phyloP scores from a whole-genome alignment of 2,113 vertebrate species.

The Campylomormyrus numenius region DNA sequence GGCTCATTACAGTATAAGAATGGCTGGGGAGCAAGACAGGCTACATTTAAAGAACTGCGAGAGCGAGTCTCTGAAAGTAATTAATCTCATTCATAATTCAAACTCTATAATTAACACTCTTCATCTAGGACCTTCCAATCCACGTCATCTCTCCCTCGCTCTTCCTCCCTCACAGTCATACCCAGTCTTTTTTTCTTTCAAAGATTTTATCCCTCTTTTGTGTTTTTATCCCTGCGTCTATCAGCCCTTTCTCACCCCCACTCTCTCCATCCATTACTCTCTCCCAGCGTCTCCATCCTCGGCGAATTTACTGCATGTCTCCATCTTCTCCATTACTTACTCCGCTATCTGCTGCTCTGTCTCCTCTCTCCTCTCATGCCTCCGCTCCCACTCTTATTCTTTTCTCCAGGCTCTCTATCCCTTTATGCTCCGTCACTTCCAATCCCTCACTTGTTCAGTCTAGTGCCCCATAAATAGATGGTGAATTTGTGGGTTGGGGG shows the following conservation, averaged over 20 bases:
- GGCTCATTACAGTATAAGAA: slow-evolving; percentile 3
- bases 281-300: not conserved
- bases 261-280: not conserved
- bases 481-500: slow-evolving; percentile 16
- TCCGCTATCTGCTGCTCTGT: not conserved
- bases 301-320: not conserved
- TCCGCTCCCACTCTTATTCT: not conserved
- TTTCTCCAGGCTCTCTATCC: slow-evolving; percentile 15
- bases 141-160: not conserved
- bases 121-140: slow-evolving; percentile 1
- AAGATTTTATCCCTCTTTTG: not conserved
- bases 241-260: not conserved
- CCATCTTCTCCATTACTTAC: not conserved
- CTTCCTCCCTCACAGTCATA: slow-evolving; percentile 8
- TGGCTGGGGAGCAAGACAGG: not conserved
- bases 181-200: slow-evolving; percentile 13
- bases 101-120: slow-evolving; percentile 14
- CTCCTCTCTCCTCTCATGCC: not conserved
- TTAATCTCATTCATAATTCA: slow-evolving; percentile 22
- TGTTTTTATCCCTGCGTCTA: not conserved
- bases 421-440: slow-evolving; percentile 51
- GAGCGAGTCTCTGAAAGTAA: slow-evolving; percentile 5
- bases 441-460: slow-evolving; percentile 47
- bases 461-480: slow-evolving; percentile 39
- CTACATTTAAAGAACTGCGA: not conserved